Base-by-base conservation (phyloP, 1,140 invertebrate species). In the Drosophila sechellia region DNA sequence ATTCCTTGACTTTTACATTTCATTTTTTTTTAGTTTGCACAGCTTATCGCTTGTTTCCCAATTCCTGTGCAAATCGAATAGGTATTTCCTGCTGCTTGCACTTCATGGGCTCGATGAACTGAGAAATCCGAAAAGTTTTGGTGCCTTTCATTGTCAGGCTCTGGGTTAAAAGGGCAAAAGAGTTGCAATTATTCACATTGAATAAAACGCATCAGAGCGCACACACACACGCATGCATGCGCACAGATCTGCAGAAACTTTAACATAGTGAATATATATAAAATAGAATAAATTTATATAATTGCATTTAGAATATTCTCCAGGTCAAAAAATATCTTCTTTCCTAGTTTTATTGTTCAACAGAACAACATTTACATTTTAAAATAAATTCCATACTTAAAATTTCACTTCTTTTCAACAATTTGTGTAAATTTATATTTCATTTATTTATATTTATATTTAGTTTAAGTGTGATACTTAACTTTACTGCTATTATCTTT, bases 111-210 rank as follows among this genome's bases (percentile, higher is more conserved):
- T 66, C 43, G 35, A 65, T 65, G 59, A 66, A 50, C 43, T 66
- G 63, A 25, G 13, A 66, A 50, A 66, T 49, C 34, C 35, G 17
- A 20, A 37, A 49, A 64, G 37, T 45, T 64, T 31, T 17, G 1
- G 1, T 20, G 27, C n/a, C 43, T 17, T 42, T 64, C 63, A 66
- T 25, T 39, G 43, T 8, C 63, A 66, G 63, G 34, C 61, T 20
- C 10, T 6, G 17, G 17, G 35, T 46, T n/a, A 20, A 31, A 31
- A 39, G 22, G 42, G 43, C 58, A 61, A 69, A 61, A 61, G 48
- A 43, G 35, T 59, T 81, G 81, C 50, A 86, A 79, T 86, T 87
- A 86, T 87, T 81, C 76, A 86, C 59, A 55, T 77, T 81, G 71
- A 81, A 77, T 74, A 80, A 85, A 86, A 77, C 85, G 81, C 81